These are phyloP conservation scores for Neodiprion virginianus DNA, from an alignment of 1,140 invertebrate genomes.

Conservation along the genomic window DNA sequence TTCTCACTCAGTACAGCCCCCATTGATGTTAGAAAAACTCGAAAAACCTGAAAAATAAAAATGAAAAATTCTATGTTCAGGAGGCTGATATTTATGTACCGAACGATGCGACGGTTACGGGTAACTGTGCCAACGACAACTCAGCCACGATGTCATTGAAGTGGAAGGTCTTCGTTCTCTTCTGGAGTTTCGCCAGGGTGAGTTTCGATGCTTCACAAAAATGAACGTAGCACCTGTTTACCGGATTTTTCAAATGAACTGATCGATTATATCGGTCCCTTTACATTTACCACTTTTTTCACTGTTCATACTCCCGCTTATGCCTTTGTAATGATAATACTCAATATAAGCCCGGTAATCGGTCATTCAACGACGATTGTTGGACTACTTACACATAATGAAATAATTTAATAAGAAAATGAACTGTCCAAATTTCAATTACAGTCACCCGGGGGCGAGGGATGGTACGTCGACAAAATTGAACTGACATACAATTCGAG, in stretches of 20 bases:
- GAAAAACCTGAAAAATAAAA: too few relatives aligned
- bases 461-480: conserved; percentile 82
- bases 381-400: too few relatives aligned
- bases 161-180: conserved; percentile 74
- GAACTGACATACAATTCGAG: conserved; percentile 68
- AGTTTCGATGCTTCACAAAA: conserved; percentile 22
- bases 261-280: background rate
- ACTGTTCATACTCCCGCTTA: background rate
- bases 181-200: conserved; percentile 77
- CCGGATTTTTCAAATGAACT: background rate
- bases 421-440: conserved; percentile 30
- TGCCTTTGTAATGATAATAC: too few relatives aligned
- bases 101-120: conserved; percentile 67
- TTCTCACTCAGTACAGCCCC: too few relatives aligned
- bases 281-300: conserved; percentile 11
- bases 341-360: too few relatives aligned
- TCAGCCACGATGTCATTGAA: conserved; percentile 70
- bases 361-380: too few relatives aligned
- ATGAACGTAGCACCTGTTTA: background rate
- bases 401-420: too few relatives aligned
- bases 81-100: conserved; percentile 73
- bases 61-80: conserved; percentile 45
- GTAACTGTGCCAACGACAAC: conserved; percentile 74
- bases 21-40: too few relatives aligned
- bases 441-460: conserved; percentile 81